These are phyloP conservation scores for Melieria crassipennis DNA, from an alignment of 2,888 invertebrate genomes.

Conservation along the genomic window DNA sequence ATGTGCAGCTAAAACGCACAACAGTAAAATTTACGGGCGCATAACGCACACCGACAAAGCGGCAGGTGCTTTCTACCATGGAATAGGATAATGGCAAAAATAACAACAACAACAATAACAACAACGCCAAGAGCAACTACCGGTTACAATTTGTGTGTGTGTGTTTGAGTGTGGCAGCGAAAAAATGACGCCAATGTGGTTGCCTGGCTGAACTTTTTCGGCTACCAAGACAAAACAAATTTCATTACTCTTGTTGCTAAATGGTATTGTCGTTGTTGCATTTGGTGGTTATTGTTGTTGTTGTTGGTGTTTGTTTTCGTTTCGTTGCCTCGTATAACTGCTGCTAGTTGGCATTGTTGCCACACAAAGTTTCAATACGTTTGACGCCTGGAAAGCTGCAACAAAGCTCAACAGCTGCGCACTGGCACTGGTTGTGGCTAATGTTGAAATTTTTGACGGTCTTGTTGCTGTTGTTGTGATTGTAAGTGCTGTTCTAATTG, in stretches of 20 bases:
- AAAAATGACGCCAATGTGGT: conserved; percentile 25
- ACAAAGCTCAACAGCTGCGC: neutral
- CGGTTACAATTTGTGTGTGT: too few relatives aligned
- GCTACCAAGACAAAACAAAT: conserved; percentile 44
- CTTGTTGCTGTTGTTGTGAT: conserved; percentile 25
- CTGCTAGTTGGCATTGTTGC: neutral
- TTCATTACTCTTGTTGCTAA: neutral
- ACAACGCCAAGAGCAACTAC: too few relatives aligned
- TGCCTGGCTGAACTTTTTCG: conserved; percentile 44
- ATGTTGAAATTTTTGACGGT: conserved; percentile 2
- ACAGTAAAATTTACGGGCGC: too few relatives aligned
- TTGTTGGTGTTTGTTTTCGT: neutral
- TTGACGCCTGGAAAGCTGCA: neutral
- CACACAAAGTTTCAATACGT: neutral
- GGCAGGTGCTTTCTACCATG: neutral
- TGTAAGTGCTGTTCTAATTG: conserved; percentile 20
- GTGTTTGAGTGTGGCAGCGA: too few relatives aligned
- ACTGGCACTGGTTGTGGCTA: neutral
- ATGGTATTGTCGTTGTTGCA: neutral
- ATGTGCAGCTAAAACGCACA: too few relatives aligned
- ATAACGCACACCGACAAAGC: neutral
- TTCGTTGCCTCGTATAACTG: neutral
- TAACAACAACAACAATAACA: neutral
- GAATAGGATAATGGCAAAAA: neutral
- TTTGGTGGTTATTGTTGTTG: conserved; percentile 8